Evolutionary conservation across 2,888 invertebrate genomes (phyloP), one percentile per base, ranked within the genome.

Genomic region (Agonum fuliginosum): DNA sequence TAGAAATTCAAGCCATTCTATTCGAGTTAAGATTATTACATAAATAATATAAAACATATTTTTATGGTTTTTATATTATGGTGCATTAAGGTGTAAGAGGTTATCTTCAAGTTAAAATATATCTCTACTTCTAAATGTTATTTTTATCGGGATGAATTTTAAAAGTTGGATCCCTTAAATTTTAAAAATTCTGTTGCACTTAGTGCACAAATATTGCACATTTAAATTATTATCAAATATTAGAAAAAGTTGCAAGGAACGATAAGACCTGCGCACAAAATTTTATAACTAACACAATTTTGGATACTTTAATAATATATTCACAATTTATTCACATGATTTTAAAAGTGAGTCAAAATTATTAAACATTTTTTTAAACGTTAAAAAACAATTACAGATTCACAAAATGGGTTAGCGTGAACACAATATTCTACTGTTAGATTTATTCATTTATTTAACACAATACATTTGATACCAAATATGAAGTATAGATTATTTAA

Each of bases 1-100:
- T 67, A 37, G 37, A 37, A 37, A 37, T 30, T 67, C 19, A 37
- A 30, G 46, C 12, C 34, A 37, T 30, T 34, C 70, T 30, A 48
- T 48, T 71, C 48, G 12, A 71, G 58, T 22, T 69, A 43, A 46
- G 41, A 43, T 19, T 37, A 37, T n/a, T n/a, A n/a, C n/a, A n/a
- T n/a, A 67, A 67, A 34, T 67, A 67, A 67, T 67, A 67, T 37
- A 37, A 67, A 70, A 8, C 6, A 71, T 71, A 71, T 71, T 71
- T 69, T 69, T 71, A 71, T 71, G 71, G 30, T 71, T 71, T 71
- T 71, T 71, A 51, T 30, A 71, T 30, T 71, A 51, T 71, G 71
- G 51, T 71, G 71, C 71, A 71, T 71, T 71, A 71, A 24, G 27
- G 30, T 67, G 34, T 37, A 67, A 37, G 34, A 65, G 17, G 8